These are phyloP conservation scores for Danio jaintianensis DNA, from an alignment of 2,797 vertebrate genomes.

Conservation along the genomic window DNA sequence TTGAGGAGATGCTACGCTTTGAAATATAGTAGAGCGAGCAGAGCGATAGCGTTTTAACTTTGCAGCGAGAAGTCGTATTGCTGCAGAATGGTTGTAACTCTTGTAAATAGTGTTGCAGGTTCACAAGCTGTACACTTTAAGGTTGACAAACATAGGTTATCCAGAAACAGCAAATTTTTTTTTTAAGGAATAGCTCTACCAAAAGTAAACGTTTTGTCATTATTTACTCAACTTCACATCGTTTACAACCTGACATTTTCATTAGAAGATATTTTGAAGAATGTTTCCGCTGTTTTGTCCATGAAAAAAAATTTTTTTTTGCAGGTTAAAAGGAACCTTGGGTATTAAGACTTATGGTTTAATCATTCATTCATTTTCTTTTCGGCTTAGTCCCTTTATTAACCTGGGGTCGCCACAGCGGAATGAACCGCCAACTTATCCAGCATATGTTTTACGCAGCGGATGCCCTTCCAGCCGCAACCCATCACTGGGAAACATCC, in stretches of 20 bases:
- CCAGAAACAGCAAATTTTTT: constrained; percentile 23
- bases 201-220: neutral
- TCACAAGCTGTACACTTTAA: constrained; percentile 38
- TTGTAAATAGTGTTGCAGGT: constrained; percentile 28
- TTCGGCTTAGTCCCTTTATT: too few relatives aligned
- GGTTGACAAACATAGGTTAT: constrained; percentile 42
- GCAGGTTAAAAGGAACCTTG: too few relatives aligned
- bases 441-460: too few relatives aligned
- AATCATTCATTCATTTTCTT: too few relatives aligned
- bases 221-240: neutral
- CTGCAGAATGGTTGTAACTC: constrained; percentile 23
- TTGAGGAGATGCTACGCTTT: constrained; percentile 41
- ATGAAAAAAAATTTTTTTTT: too few relatives aligned
- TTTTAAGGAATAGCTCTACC: neutral
- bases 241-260: neutral
- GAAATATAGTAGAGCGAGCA: constrained; percentile 53
- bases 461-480: too few relatives aligned
- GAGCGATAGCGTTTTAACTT: constrained; percentile 54
- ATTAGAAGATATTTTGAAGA: constrained; percentile 6
- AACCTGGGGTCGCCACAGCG: too few relatives aligned
- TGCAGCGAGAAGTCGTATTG: constrained; percentile 17
- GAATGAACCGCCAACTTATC: too few relatives aligned
- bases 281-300: neutral
- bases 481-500: too few relatives aligned
- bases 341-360: too few relatives aligned